Conservation (phyloP, 35 echinoderm and acorn worm species). For the Acanthaster planci region DNA sequence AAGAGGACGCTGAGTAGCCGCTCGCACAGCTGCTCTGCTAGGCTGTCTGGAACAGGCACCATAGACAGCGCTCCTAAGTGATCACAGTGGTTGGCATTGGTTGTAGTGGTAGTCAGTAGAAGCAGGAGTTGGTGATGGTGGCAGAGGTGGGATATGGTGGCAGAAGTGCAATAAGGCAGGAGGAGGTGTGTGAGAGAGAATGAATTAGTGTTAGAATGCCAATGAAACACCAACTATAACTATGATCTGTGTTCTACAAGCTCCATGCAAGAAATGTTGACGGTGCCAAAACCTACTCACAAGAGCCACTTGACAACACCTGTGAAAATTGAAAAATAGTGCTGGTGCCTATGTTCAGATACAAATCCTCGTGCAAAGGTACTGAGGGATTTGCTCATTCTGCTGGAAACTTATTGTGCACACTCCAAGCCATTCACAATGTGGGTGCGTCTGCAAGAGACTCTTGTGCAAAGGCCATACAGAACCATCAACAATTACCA, state of each 20-base stretch:
- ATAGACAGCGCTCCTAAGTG: slow-evolving; percentile 13
- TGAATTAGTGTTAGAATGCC: background rate
- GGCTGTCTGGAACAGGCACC: slow-evolving; percentile 64
- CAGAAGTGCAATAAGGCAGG: background rate
- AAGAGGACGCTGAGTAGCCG: slow-evolving; percentile 92
- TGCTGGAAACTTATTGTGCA: too few relatives aligned
- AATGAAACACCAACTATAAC: slow-evolving; percentile 14
- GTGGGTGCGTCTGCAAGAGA: too few relatives aligned
- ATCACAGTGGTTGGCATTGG: background rate
- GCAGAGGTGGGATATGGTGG: slow-evolving; percentile 13
- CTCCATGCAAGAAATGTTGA: too few relatives aligned
- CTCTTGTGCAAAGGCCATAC: too few relatives aligned
- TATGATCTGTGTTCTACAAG: background rate
- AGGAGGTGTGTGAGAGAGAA: background rate
- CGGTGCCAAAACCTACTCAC: too few relatives aligned
- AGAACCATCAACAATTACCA: too few relatives aligned
- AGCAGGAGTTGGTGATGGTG: background rate
- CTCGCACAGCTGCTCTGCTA: slow-evolving; percentile 95
- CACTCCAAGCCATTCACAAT: too few relatives aligned
- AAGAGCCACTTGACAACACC: too few relatives aligned
- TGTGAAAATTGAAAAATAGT: too few relatives aligned
- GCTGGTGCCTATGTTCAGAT: too few relatives aligned
- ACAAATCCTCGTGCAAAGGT: too few relatives aligned
- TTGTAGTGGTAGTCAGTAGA: background rate
- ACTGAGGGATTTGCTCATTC: too few relatives aligned